Evolutionary conservation across 2,797 vertebrate species (phyloP), one percentile per base, ranked within the genome.

Genomic region (Carduelis carduelis): DNA sequence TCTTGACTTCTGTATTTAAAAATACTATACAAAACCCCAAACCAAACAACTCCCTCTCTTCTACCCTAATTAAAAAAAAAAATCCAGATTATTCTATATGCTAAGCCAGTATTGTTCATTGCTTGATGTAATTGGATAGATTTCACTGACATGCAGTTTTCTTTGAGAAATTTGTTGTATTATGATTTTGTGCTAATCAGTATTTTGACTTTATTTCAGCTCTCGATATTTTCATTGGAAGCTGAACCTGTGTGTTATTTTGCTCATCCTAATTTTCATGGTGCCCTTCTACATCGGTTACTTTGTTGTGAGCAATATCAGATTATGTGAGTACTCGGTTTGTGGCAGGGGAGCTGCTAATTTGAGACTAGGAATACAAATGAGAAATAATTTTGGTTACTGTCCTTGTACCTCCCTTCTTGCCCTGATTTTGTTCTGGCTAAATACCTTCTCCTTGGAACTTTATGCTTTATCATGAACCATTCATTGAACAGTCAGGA

Each of bases 201-300:
- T 93, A 4, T 46, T 86, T 78, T 92, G 93, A 5, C 77, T 97
- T 89, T 76, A 16, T 97, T 98, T 85, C 96, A 99, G 99, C 96
- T 99, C 99, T 83, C 98, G 99, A 24, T 99, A 99, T 97, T 99
- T 99, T 97, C 99, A 99, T 95, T 99, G 99, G 99, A 99, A 99
- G 96, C 97, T 99, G 95, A 99, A 99, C 97, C 97, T 99, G 34
- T 99, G 99, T 81, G 99, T 99, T 63, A 99, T 99, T 96, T 97
- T 99, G 81, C 98, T 99, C 95, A 99, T 99, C 87, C 97, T 99
- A 2, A 99, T 99, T 87, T 99, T 99, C 93, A 98, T 99, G 97
- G 99, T 99, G 92, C 99, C 99, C 96, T 99, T 99, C 97, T 99
- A 99, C 97, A 99, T 99, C 19, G 99, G 99, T 69, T 99, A 99